Conservation (phyloP, 2,888 invertebrate species). For the Arrhopalites spinosus region DNA sequence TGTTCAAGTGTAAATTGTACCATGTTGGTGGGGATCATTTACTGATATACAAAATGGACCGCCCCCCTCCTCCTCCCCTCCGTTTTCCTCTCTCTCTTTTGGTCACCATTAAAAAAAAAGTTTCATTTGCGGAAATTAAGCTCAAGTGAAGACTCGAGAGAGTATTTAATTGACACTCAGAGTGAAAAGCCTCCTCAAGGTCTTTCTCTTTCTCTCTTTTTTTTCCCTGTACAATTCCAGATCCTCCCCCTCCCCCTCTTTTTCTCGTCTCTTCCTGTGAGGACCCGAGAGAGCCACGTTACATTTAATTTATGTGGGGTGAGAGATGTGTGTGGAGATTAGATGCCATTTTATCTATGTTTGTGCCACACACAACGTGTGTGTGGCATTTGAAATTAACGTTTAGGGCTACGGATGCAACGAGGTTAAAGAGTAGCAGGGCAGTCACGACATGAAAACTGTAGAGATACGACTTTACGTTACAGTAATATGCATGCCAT, state of each 20-base stretch:
- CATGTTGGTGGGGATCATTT: not conserved
- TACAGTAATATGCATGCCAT: too few species aligned
- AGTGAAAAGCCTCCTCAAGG: constrained; percentile 14
- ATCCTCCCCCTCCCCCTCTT: not conserved
- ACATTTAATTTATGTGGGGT: too few species aligned
- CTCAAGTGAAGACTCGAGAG: constrained; percentile 11
- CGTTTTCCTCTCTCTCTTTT: not conserved
- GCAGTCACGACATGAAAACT: not conserved
- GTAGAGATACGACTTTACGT: too few species aligned
- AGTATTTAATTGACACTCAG: constrained; percentile 32
- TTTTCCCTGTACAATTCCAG: too few species aligned
- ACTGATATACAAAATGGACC: not conserved
- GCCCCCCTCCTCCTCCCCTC: not conserved
- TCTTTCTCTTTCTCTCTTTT: constrained; percentile 2
- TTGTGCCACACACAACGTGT: too few species aligned
- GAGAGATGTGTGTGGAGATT: too few species aligned
- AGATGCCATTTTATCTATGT: too few species aligned
- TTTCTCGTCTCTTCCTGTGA: too few species aligned
- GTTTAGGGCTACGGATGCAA: too few species aligned
- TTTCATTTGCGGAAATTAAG: constrained; percentile 29
- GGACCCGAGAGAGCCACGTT: too few species aligned
- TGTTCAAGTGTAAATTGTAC: not conserved
- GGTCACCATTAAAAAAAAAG: constrained; percentile 1
- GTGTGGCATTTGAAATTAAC: too few species aligned
- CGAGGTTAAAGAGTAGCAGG: not conserved